Base-by-base conservation (phyloP, 2,888 invertebrate genomes). In the Chaetogeoica ovagalla region DNA sequence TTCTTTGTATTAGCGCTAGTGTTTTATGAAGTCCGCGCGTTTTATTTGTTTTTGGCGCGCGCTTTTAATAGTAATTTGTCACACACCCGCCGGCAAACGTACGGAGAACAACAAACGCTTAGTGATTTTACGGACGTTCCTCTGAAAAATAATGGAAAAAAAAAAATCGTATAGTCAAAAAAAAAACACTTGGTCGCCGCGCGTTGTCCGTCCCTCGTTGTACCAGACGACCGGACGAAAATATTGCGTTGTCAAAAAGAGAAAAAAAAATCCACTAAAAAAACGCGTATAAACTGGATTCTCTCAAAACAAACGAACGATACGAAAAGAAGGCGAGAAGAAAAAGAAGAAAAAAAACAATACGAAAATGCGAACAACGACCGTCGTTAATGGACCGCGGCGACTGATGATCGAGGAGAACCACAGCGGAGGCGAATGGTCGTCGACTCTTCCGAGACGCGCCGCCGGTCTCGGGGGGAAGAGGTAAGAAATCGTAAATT, bases 311-410 rank as follows among this genome's bases (percentile, higher is more conserved):
- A 75, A 75, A 68, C 59, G 66, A 59, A 66, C 59, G 59, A 30
- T 48, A 68, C 5, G 21, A 48, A 55, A 39, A 37, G 37, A 63
- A 68, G 19, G 23, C 13, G n/a, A 37, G 4, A 60, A 73, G 48
- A 60, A 73, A 75, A 48, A 11, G 48, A 48, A 62, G 63, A 60
- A 60, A 73, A 76, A 48, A 43, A 43, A 43, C 6, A 52, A 73
- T 48, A 48, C 13, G 43, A 68, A 76, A 76, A 68, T 43, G 66
- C 43, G 57, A 76, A 59, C 59, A 59, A 59, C 75, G n/a, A n/a
- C n/a, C n/a, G n/a, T n/a, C 66, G 59, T 76, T 76, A 68, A 76
- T 48, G 66, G 75, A 76, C 57, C 68, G 59, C 75, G 39, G 59
- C 75, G 39, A 76, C 59, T 76, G 66, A 66, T 43, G 66, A 30